Base-by-base conservation (phyloP, 1,140 invertebrate species). In the Caerostris extrusa region DNA sequence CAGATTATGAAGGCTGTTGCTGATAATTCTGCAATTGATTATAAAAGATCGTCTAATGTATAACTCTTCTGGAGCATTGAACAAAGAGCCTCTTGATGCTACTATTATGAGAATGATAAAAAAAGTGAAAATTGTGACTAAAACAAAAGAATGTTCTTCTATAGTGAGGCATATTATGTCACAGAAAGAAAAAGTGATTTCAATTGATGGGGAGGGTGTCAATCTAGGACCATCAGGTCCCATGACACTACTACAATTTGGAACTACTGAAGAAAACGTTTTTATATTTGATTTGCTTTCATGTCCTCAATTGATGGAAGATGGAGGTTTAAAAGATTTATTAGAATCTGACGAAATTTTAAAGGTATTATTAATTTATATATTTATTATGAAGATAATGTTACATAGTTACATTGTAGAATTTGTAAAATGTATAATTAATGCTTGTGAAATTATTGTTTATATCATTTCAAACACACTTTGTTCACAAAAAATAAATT, bases 141-240 rank as follows among this genome's bases (percentile, higher is more conserved):
- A 95, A 88, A 85, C 94, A 50, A 95, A 95, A 94, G 98, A 98
- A 95, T 97, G 98, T 90, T 96, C 95, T 50, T 94, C 97, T 95
- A 97, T 98, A 89, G 97, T 98, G 55, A 97, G 98, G 61, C 97
- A 98, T 85, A 97, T 99, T 90, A 96, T 98, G 95, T 97, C 94
- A 17, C 83, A 92, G 0, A 95, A 95, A n/a, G 96, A 96, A 77
- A 97, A 97, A 95, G 95, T 96, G 53, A 96, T 99, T 56, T 98
- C 98, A 0, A 97, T 99, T 95, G 98, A 99, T 96, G 98, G 98
- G 95, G 98, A 99, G 96, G 98, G 98, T 34, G 98, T 99, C 7
- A 99, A 99, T 96, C 96, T 99, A 60, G 98, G 98, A 3, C 17
- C 97, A 97, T 95, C 93, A 10, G 96, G 96, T 12, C 95, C 95